Conservation (phyloP, 2,888 invertebrate species). For the Cryptophagus acutangulus region DNA sequence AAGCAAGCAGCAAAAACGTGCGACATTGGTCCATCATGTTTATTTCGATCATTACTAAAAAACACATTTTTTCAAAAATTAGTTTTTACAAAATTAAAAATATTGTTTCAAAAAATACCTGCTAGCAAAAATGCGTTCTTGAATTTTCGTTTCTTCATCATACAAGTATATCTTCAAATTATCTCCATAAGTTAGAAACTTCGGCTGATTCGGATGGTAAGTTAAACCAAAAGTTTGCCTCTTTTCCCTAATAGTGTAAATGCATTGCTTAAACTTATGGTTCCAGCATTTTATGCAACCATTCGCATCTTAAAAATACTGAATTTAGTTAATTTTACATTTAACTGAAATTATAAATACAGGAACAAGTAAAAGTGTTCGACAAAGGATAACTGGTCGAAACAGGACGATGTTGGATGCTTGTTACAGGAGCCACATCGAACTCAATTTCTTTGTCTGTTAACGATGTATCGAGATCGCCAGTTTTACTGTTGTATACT, state of each 20-base stretch:
- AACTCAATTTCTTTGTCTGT: constrained; percentile 52
- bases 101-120: not conserved
- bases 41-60: constrained; percentile 48
- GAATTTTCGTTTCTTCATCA: constrained; percentile 63
- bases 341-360: constrained; percentile 38
- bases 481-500: constrained; percentile 52
- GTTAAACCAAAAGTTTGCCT: constrained; percentile 60
- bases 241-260: constrained; percentile 62
- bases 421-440: constrained; percentile 54
- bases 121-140: constrained; percentile 51
- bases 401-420: constrained; percentile 58
- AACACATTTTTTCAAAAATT: constrained; percentile 7
- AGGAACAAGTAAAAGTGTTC: constrained; percentile 55
- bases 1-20: constrained; percentile 62
- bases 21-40: constrained; percentile 57
- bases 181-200: constrained; percentile 59
- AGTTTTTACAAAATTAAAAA: constrained; percentile 6
- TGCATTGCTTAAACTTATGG: constrained; percentile 58
- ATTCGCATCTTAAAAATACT: constrained; percentile 53
- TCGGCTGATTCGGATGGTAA: constrained; percentile 57
- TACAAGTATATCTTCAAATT: constrained; percentile 61
- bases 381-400: constrained; percentile 57
- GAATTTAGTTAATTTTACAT: not conserved
- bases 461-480: constrained; percentile 50
- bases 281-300: constrained; percentile 68